Percentiles rank a stretch among this genome's conserved stretches.
Conservation (phyloP, 2,797 vertebrate species). For the Hippoglossus hippoglossus region DNA sequence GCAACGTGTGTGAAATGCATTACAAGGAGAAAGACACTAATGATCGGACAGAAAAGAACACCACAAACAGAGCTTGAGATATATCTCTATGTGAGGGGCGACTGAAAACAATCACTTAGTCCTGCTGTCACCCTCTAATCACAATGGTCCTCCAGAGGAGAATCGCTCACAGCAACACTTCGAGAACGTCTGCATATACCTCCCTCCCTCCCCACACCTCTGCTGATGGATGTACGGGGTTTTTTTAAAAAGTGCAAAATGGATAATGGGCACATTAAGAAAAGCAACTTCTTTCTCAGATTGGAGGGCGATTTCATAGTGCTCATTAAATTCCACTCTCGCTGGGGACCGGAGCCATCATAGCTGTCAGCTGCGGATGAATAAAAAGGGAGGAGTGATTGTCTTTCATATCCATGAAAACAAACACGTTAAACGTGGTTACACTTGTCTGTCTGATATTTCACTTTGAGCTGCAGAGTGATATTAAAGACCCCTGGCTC, state of each 20-base stretch:
- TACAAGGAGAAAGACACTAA: constrained; percentile 45
- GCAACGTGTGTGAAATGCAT: constrained; percentile 70
- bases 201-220: constrained; percentile 13
- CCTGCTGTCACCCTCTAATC: constrained; percentile 43
- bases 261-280: constrained; percentile 52
- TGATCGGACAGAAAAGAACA: constrained; percentile 23
- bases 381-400: constrained; percentile 34
- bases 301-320: constrained; percentile 56
- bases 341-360: constrained; percentile 51
- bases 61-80: constrained; percentile 6
- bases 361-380: constrained; percentile 48
- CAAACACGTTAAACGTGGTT: constrained; percentile 45
- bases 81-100: constrained; percentile 28
- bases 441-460: constrained; percentile 32
- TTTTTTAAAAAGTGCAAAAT: constrained; percentile 42
- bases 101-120: constrained; percentile 35
- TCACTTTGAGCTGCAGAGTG: constrained; percentile 41
- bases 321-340: constrained; percentile 68
- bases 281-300: constrained; percentile 49
- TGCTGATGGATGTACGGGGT: constrained; percentile 36
- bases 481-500: constrained; percentile 46
- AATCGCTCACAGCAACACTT: constrained; percentile 28
- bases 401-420: constrained; percentile 37
- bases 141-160: constrained; percentile 30
- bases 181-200: constrained; percentile 16